phyloP scores from a whole-genome alignment of 2,797 vertebrate genomes.

The Poeciliopsis paucimaculata region DNA sequence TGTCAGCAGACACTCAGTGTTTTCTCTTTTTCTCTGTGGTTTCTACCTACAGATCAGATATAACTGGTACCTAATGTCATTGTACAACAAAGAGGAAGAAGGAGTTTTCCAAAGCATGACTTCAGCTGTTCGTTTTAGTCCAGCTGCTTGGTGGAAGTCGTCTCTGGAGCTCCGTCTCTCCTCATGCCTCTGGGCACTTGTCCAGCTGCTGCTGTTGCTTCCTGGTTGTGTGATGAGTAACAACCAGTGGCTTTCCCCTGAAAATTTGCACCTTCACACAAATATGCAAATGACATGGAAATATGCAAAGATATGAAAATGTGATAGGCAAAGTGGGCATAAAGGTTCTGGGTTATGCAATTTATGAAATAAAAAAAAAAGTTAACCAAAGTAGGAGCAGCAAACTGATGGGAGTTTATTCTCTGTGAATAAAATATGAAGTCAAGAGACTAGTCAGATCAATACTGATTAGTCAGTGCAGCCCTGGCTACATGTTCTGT shows the following conservation, averaged over 20 bases:
- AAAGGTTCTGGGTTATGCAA: neutral
- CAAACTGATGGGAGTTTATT: neutral
- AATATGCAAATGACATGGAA: conserved; percentile 62
- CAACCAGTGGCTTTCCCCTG: conserved; percentile 54
- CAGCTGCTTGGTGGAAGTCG: conserved; percentile 34
- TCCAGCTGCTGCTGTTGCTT: conserved; percentile 52
- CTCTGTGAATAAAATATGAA: neutral
- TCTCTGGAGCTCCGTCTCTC: conserved; percentile 20
- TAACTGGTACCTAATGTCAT: neutral
- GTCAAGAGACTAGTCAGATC: neutral
- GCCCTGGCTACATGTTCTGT: neutral
- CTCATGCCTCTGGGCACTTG: conserved; percentile 29
- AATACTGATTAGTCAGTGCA: neutral
- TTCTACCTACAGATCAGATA: neutral
- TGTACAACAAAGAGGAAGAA: neutral
- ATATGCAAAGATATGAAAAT: conserved; percentile 59
- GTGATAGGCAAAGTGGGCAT: neutral
- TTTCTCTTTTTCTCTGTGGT: neutral
- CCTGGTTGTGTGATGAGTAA: conserved; percentile 53
- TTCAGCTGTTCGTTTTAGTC: conserved; percentile 41
- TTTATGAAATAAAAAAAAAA: neutral
- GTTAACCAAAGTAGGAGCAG: neutral
- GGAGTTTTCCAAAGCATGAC: conserved; percentile 3
- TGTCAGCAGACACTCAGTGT: too few species aligned
- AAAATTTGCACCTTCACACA: conserved; percentile 29